Percentiles rank a stretch among this genome's conserved stretches.
Evolutionary conservation across 2,797 vertebrate species (phyloP).

Genomic region (Pempheris klunzingeri): DNA sequence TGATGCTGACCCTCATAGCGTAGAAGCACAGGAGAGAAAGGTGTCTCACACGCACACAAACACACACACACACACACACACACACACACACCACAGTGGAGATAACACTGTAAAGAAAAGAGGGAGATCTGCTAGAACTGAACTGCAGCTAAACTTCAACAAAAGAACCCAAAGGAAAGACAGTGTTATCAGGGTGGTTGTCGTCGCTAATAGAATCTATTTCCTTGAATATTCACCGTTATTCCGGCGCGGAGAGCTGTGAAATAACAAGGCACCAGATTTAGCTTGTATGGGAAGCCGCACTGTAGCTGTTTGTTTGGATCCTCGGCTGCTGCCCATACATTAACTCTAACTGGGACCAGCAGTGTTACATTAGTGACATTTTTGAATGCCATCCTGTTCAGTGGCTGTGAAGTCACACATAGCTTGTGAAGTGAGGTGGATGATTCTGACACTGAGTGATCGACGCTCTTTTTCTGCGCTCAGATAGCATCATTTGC

Average conservation of each 20-base stretch:
- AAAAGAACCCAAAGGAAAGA: slow-evolving; percentile 22
- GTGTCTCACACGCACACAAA: slow-evolving; percentile 20
- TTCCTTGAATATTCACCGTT: slow-evolving; percentile 18
- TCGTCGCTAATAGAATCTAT: slow-evolving; percentile 14
- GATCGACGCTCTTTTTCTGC: slow-evolving; percentile 54
- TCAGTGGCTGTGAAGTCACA: slow-evolving; percentile 54
- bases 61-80: slow-evolving; percentile 21
- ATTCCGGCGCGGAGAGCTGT: slow-evolving; percentile 11
- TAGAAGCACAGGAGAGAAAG: slow-evolving; percentile 38
- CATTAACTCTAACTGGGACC: slow-evolving; percentile 8
- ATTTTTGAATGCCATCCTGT: slow-evolving; percentile 69
- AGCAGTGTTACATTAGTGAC: slow-evolving; percentile 40
- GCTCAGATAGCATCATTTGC: slow-evolving; percentile 55
- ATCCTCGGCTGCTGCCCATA: not conserved
- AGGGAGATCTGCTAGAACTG: not conserved
- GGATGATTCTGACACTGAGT: slow-evolving; percentile 58
- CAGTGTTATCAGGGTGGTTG: not conserved
- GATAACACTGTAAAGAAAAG: slow-evolving; percentile 10
- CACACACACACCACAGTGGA: slow-evolving; percentile 11
- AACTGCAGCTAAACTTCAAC: slow-evolving; percentile 16
- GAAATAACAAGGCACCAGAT: slow-evolving; percentile 19
- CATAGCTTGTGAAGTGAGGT: slow-evolving; percentile 53
- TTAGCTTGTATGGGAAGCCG: not conserved
- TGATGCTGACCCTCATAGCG: slow-evolving; percentile 41
- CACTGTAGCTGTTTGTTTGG: not conserved